phyloP scores from a whole-genome alignment of 2,888 invertebrate genomes.

The Heliconius erato region DNA sequence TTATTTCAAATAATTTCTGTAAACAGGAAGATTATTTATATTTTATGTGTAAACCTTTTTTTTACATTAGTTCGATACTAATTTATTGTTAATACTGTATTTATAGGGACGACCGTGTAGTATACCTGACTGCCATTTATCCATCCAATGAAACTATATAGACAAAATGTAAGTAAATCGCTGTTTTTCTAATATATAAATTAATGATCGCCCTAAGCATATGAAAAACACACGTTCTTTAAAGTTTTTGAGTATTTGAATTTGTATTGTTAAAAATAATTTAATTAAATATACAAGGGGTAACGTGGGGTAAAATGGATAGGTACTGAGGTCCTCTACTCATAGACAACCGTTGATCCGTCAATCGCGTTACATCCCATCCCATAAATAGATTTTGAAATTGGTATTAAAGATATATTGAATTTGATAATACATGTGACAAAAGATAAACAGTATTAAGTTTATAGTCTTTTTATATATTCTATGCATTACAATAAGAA shows the following conservation, averaged over 20 bases:
- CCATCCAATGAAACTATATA: background rate
- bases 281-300: too few species aligned
- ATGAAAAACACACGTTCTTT: too few species aligned
- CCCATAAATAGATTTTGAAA: too few species aligned
- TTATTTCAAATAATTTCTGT: background rate
- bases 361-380: too few species aligned
- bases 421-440: conserved; percentile 12
- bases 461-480: conserved; percentile 17
- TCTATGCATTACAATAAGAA: background rate
- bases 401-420: too few species aligned
- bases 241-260: too few species aligned
- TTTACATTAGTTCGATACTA: conserved; percentile 8
- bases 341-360: too few species aligned
- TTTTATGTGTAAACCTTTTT: background rate
- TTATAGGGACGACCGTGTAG: background rate
- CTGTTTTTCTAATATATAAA: too few species aligned
- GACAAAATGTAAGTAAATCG: background rate
- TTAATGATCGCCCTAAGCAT: too few species aligned
- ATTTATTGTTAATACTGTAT: background rate
- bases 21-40: background rate
- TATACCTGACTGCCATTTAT: background rate
- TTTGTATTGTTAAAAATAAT: too few species aligned
- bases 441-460: conserved; percentile 27
- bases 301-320: too few species aligned
- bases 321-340: too few species aligned